Base-by-base conservation (phyloP, 2,888 invertebrate species). In the Ophraella communa region DNA sequence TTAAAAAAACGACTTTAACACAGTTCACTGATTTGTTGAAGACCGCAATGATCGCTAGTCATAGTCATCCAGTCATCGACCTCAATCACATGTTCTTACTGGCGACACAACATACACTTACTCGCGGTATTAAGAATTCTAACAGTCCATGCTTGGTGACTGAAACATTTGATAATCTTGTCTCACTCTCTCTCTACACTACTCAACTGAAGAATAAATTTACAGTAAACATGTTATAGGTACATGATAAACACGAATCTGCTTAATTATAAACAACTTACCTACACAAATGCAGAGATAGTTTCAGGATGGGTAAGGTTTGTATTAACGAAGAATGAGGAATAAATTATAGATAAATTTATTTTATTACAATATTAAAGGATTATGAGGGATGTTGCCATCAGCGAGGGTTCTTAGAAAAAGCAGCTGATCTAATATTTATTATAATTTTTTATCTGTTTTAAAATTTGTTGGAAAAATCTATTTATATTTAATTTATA, bases 221-320 rank as follows among this genome's bases (percentile, higher is more conserved):
- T 79, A 79, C 79, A 76, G 76, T 77, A 77, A 79, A 79, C 79
- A 79, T 78, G 79, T 79, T 77, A 77, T 77, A 77, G 76, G 76
- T 78, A 79, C 79, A 78, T 75, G 79, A 76, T 73, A 74, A 75
- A 80, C 80, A 80, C 73, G 78, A 78, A 76, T 78, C 76, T 73
- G 74, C 76, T 79, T 79, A 80, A 79, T 80, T 80, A 79, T 78
- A 52, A 79, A 79, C 80, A 78, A 76, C 73, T 77, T 77, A 74
- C 74, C 74, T 75, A 75, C 75, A 76, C 71, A 57, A 47, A 64
- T 66, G 53, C 27, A 49, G 49, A 62, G 24, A 33, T 57, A 52
- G 42, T 44, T 10, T 2, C 21, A 14, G 5, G 44, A n/a, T 27
- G 11, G 18, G 24, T 24, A 30, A 21, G 33, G 53, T 51, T 30